These are phyloP conservation scores for Calypte anna DNA, from an alignment of 2,113 vertebrate species.

Conservation along the genomic window DNA sequence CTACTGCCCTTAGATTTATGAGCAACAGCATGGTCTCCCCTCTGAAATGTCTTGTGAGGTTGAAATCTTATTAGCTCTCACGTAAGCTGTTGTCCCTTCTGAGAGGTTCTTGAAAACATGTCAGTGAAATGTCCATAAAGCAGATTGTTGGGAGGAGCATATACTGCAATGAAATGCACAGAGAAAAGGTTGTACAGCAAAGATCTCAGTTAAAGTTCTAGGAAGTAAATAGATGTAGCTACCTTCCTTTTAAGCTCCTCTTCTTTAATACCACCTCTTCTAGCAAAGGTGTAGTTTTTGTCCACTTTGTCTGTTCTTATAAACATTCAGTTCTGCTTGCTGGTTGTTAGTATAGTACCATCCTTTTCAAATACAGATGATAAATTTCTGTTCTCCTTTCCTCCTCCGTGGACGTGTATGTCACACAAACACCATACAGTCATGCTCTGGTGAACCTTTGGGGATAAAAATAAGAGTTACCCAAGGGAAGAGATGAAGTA, in stretches of 20 bases:
- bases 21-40: not conserved
- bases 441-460: not conserved
- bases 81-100: not conserved
- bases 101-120: not conserved
- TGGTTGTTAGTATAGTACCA: not conserved
- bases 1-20: not conserved
- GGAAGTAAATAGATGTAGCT: not conserved
- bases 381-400: not conserved
- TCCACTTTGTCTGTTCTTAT: not conserved
- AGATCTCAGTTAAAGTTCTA: not conserved
- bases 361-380: not conserved
- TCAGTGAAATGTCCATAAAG: not conserved
- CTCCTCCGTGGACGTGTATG: not conserved
- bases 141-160: not conserved
- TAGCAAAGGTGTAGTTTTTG: not conserved
- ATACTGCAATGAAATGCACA: not conserved
- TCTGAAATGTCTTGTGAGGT: not conserved
- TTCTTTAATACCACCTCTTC: not conserved
- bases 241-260: not conserved
- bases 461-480: not conserved
- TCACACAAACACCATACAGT: not conserved
- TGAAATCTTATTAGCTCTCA: not conserved
- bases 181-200: not conserved
- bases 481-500: not conserved
- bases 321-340: not conserved